These are phyloP conservation scores for Gasterosteus nipponicus DNA, from an alignment of 2,113 vertebrate genomes.

Conservation along the genomic window DNA sequence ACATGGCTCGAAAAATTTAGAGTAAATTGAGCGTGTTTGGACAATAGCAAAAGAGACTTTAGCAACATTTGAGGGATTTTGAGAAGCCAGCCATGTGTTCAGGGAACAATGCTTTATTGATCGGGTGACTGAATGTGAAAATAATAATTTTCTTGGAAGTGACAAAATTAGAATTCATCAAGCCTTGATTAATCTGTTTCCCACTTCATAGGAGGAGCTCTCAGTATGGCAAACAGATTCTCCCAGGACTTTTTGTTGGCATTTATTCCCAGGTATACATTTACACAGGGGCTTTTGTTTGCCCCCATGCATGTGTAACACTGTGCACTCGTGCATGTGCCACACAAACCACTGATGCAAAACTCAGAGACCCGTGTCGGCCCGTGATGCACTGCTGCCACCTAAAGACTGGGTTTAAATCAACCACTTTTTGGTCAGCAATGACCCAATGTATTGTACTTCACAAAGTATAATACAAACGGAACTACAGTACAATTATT, in stretches of 20 bases:
- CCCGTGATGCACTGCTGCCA: conserved; percentile 64
- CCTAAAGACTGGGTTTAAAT: conserved; percentile 54
- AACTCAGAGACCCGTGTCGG: neutral
- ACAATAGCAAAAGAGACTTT: conserved; percentile 41
- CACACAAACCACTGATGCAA: conserved; percentile 9
- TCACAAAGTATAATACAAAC: neutral
- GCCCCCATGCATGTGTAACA: conserved; percentile 31
- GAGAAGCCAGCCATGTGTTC: conserved; percentile 22
- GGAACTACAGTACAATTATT: neutral
- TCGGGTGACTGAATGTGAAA: conserved; percentile 45
- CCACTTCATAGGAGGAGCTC: conserved; percentile 23
- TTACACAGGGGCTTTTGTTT: conserved; percentile 49
- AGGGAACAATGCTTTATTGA: conserved; percentile 54
- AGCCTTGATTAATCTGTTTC: conserved; percentile 55
- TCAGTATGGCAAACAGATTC: conserved; percentile 1
- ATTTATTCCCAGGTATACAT: conserved; percentile 25
- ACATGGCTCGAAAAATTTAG: conserved; percentile 32
- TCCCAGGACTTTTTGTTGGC: conserved; percentile 27
- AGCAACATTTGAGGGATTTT: conserved; percentile 38
- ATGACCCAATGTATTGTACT: neutral
- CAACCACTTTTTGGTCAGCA: neutral
- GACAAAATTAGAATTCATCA: conserved; percentile 60
- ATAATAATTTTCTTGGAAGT: conserved; percentile 46
- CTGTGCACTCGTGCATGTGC: conserved; percentile 47
- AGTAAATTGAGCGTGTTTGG: conserved; percentile 49